A percentile compares a stretch with the other conserved stretches of the same genome.
Conservation (phyloP, 2,797 vertebrate genomes). For the Catamblyrhynchus diadema region DNA sequence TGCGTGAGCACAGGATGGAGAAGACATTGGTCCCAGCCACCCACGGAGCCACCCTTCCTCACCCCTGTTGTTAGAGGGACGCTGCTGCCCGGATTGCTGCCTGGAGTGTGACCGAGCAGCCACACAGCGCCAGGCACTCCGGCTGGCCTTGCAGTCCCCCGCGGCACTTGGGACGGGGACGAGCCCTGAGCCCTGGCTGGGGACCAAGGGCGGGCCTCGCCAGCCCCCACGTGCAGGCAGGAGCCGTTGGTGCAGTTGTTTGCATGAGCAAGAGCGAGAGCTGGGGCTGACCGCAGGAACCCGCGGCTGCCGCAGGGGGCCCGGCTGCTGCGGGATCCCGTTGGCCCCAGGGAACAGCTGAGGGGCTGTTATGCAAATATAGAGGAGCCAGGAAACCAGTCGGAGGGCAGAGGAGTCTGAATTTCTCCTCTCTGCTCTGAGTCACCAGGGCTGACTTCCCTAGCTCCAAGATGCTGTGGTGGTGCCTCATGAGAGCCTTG, state of each 20-base stretch:
- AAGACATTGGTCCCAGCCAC: background rate
- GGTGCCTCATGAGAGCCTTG: background rate
- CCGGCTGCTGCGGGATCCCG: background rate
- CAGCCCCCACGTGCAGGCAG: background rate
- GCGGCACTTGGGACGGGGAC: rapidly evolving
- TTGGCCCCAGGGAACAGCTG: background rate
- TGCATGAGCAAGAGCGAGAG: background rate
- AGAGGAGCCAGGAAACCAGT: background rate
- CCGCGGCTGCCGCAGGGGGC: background rate
- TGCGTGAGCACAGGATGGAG: background rate
- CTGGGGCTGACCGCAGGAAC: background rate
- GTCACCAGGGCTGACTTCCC: background rate
- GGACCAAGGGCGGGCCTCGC: background rate
- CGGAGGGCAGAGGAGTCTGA: background rate
- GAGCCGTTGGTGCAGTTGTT: background rate
- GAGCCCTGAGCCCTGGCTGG: background rate
- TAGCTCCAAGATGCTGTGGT: background rate
- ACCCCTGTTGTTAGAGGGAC: background rate
- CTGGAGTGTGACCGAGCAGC: background rate
- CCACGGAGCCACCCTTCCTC: background rate
- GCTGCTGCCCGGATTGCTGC: rapidly evolving
- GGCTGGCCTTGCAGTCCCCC: background rate
- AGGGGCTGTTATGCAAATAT: background rate
- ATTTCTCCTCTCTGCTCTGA: background rate
- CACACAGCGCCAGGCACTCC: rapidly evolving